Conservation (phyloP, 2,797 vertebrate species). For the Holocentrus rufus region DNA sequence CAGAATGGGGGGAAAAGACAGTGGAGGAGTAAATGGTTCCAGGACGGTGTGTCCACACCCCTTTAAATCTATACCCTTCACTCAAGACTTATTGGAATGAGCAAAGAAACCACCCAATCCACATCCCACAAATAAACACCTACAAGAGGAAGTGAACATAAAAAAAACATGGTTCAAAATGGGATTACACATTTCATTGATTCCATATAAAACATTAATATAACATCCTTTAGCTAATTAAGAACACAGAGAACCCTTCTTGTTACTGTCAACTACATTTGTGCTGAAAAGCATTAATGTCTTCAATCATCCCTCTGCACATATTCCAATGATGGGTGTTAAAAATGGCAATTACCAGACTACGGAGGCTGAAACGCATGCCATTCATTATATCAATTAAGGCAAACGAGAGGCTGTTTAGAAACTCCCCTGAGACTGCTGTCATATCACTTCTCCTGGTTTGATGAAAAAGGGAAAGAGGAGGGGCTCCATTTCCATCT, state of each 20-base stretch:
- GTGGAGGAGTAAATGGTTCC: neutral
- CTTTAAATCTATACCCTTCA: slow-evolving; percentile 16
- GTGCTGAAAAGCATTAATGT: slow-evolving; percentile 75
- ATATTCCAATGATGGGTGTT: slow-evolving; percentile 82
- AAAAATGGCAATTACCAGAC: slow-evolving; percentile 85
- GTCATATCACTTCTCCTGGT: slow-evolving; percentile 72
- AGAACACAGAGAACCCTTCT: slow-evolving; percentile 68
- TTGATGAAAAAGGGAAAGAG: slow-evolving; percentile 68
- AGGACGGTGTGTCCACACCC: slow-evolving; percentile 1
- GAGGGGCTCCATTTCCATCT: slow-evolving; percentile 59
- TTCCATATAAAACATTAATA: slow-evolving; percentile 74
- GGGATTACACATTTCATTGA: slow-evolving; percentile 77
- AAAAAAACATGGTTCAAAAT: slow-evolving; percentile 54
- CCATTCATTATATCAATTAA: slow-evolving; percentile 86
- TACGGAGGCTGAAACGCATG: slow-evolving; percentile 78
- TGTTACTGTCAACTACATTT: slow-evolving; percentile 76
- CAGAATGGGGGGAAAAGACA: slow-evolving; percentile 1
- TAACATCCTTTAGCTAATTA: slow-evolving; percentile 78
- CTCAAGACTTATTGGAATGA: slow-evolving; percentile 30
- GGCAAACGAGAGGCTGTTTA: slow-evolving; percentile 80
- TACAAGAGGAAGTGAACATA: slow-evolving; percentile 44
- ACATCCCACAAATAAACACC: slow-evolving; percentile 27
- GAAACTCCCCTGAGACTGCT: slow-evolving; percentile 78
- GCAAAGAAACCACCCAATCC: slow-evolving; percentile 39
- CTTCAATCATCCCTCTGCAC: slow-evolving; percentile 79